Evolutionary conservation across 2,113 vertebrate species (phyloP).

Genomic region (Rallus limicola): DNA sequence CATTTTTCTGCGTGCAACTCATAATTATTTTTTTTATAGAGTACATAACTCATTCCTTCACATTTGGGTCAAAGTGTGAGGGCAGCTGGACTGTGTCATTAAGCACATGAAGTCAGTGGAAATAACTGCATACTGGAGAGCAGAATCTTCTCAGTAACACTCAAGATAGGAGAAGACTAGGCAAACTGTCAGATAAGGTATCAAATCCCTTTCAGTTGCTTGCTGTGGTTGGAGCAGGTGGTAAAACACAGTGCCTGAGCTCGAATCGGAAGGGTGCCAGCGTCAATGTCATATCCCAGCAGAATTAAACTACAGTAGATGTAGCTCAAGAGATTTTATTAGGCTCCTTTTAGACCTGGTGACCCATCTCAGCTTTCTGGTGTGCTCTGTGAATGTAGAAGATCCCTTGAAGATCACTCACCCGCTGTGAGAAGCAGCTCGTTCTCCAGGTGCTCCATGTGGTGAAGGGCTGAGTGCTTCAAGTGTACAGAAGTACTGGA

Average conservation of each 20-base stretch:
- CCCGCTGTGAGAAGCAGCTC: not conserved
- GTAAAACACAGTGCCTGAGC: not conserved
- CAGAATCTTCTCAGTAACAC: not conserved
- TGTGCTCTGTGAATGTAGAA: not conserved
- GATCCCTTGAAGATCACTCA: not conserved
- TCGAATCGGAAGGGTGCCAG: not conserved
- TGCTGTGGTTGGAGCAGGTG: too few species aligned
- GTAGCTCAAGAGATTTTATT: not conserved
- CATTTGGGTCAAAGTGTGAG: not conserved
- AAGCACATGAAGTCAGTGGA: not conserved
- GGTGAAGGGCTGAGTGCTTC: not conserved
- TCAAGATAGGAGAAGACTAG: not conserved
- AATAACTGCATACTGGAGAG: not conserved
- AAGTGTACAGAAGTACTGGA: not conserved
- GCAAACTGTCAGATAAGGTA: not conserved
- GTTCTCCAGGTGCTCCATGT: not conserved
- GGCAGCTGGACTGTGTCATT: not conserved
- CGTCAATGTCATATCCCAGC: fast-evolving
- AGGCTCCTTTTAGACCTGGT: not conserved
- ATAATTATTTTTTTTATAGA: not conserved
- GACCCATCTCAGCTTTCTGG: not conserved
- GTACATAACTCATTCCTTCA: not conserved
- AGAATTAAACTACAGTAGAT: not conserved
- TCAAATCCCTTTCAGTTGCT: not conserved
- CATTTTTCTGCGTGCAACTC: not conserved